Evolutionary conservation across 2,113 vertebrate genomes (phyloP), one percentile per base, ranked within the genome.

Genomic region (Emydocephalus ijimae): DNA sequence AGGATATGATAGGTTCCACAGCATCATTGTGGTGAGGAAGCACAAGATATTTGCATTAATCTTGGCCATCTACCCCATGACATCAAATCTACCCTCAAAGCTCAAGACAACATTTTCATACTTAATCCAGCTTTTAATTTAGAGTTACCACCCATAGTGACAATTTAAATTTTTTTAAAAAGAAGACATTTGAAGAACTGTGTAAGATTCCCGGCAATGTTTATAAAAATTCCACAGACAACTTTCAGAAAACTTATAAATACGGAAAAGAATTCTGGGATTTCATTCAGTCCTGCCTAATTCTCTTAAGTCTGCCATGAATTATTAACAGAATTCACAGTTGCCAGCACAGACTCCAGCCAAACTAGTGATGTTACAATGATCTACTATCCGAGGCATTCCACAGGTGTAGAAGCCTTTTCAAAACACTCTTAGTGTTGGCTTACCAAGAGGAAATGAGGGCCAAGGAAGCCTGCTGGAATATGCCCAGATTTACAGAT

Each of bases 381-480:
- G 90, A 56, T 85, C 45, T 64, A 92, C 90, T 93, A 94, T 92
- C 93, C 48, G 6, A 1, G 45, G 4, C 12, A 59, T 87, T 93
- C 55, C 94, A 95, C 96, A 96, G 95, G 96, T 97, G 95, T 92
- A 93, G 87, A 34, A 0, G 59, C 94, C 34, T 81, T 94, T 93
- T n/a, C 85, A 95, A 94, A 94, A 91, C 92, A 93, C 94, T 94
- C 95, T 94, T 90, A 94, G 92, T 85, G 54, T 86, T 92, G 92
- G 88, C 74, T 85, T 50, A 85, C 52, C 45, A 21, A 59, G 26
- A 90, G 29, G 94, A 94, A 91, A 90, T 74, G 52, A 89, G 34
- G 91, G 94, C 95, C 95, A 97, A 96, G 93, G 90, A 0, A 0
- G 95, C 74, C 92, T 64, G 93, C 90, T 93, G 94, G 95, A 95